phyloP scores from a whole-genome alignment of 2,113 vertebrate genomes.

The Archocentrus centrarchus region DNA sequence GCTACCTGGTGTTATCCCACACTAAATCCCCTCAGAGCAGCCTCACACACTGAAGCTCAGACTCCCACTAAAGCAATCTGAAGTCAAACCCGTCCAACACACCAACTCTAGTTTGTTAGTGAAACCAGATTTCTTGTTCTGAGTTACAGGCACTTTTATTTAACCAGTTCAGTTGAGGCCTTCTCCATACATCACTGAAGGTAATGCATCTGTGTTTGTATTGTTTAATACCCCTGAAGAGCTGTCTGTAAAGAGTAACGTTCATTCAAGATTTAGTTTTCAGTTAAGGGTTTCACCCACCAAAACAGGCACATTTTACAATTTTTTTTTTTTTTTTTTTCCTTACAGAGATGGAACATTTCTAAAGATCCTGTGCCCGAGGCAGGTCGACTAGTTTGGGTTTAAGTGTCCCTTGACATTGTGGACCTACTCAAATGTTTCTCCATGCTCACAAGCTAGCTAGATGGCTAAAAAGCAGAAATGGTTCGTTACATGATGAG shows the following conservation, averaged over 20 bases:
- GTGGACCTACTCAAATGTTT: no score
- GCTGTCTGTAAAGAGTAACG: neutral
- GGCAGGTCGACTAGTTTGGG: no score
- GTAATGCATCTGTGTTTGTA: neutral
- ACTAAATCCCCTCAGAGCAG: constrained; percentile 29
- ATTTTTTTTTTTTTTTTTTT: no score
- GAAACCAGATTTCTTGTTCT: neutral
- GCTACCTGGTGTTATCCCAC: constrained; percentile 33
- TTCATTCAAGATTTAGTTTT: neutral
- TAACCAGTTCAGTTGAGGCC: neutral
- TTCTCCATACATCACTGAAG: neutral
- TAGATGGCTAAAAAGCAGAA: no score
- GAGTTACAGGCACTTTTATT: neutral
- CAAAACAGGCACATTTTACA: neutral
- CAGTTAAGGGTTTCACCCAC: neutral
- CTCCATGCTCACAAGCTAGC: no score
- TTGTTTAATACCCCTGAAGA: constrained; percentile 35
- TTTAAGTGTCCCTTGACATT: no score
- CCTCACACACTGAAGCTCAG: constrained; percentile 9
- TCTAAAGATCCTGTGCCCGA: no score
- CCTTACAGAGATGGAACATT: no score
- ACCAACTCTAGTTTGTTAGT: neutral
- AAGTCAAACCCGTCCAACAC: constrained; percentile 15
- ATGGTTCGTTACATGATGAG: no score
- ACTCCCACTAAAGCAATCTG: constrained; percentile 18